phyloP scores from a whole-genome alignment of 2,888 invertebrate genomes.

The Pandemis corylana region DNA sequence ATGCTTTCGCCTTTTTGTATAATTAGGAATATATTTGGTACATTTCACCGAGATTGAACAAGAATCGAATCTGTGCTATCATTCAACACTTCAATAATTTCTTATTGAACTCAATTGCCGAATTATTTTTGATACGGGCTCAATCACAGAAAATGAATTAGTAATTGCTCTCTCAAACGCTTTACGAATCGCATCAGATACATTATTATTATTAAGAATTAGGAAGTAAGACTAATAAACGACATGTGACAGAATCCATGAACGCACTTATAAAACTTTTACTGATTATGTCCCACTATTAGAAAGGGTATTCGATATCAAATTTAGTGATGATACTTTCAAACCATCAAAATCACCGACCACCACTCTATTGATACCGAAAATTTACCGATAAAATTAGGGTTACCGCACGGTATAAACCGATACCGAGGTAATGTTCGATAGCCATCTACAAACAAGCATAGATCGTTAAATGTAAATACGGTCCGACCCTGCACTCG shows the following conservation, averaged over 20 bases:
- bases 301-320: not conserved
- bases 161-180: not conserved
- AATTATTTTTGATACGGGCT: not conserved
- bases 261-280: no score
- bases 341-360: not conserved
- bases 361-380: constrained; percentile 1
- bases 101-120: constrained; percentile 3
- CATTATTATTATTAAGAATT: not conserved
- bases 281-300: not conserved
- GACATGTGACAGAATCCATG: no score
- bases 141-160: not conserved
- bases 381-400: constrained; percentile 22
- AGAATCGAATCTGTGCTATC: not conserved
- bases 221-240: no score
- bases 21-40: no score
- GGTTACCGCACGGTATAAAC: constrained; percentile 15
- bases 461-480: constrained; percentile 37
- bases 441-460: constrained; percentile 37
- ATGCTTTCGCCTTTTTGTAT: no score
- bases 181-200: not conserved
- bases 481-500: constrained; percentile 23
- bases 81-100: not conserved
- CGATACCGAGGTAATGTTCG: constrained; percentile 14
- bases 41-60: not conserved
- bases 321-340: not conserved